phyloP scores from a whole-genome alignment of 2,797 vertebrate genomes.

The Myioborus melanocephalus region DNA sequence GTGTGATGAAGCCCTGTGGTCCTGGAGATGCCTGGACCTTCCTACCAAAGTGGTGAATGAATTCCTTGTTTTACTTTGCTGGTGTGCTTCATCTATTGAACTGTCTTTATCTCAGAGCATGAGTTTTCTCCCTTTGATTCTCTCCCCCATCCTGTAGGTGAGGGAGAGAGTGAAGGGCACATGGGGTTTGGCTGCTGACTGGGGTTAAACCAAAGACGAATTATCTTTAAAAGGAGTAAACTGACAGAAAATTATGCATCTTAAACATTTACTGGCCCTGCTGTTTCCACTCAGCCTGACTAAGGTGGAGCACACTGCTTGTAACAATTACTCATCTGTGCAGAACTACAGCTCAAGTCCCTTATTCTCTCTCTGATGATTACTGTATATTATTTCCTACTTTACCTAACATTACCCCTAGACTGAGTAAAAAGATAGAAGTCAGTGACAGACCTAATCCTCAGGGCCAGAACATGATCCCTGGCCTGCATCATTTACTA shows the following conservation, averaged over 20 bases:
- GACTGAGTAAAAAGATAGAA: background rate
- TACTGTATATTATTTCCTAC: background rate
- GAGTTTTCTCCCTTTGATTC: background rate
- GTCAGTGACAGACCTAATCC: background rate
- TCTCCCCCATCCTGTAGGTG: background rate
- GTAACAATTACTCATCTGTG: background rate
- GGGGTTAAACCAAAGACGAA: background rate
- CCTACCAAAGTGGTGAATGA: background rate
- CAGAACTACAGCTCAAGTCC: background rate
- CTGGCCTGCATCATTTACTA: background rate
- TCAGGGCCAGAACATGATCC: background rate
- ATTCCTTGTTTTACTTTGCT: background rate
- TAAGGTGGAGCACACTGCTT: background rate
- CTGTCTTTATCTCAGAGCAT: background rate
- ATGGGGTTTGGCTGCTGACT: background rate
- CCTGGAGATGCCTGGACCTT: background rate
- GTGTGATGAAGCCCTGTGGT: background rate
- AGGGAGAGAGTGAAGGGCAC: background rate
- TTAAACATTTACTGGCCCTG: background rate
- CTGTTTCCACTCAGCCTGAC: background rate
- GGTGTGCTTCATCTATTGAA: background rate
- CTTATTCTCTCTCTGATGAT: background rate
- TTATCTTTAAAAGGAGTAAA: background rate
- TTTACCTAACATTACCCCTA: background rate
- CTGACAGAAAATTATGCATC: background rate